Evolutionary conservation across 2,888 invertebrate species (phyloP).

Genomic region (Sceliomorpha sp.): DNA sequence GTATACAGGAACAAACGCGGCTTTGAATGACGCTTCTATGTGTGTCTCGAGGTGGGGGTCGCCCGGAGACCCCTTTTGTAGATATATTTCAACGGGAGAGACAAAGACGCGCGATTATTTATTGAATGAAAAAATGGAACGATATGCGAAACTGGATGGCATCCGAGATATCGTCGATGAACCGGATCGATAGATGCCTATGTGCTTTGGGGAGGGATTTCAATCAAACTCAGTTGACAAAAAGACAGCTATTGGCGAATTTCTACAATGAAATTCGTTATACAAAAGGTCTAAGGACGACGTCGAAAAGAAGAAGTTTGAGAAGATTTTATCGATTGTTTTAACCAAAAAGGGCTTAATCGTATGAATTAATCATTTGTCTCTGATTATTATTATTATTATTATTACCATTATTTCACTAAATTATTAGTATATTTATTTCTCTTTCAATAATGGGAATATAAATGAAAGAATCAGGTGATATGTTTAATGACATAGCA

Average conservation of each 20-base stretch:
- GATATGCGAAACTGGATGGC: constrained; percentile 53
- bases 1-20: constrained; percentile 66
- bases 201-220: constrained; percentile 20
- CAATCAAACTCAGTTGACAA: constrained; percentile 32
- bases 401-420: no score
- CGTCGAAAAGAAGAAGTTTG: no score
- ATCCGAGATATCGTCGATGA: constrained; percentile 41
- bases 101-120: constrained; percentile 52
- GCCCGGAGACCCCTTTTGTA: constrained; percentile 34
- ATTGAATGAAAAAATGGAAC: constrained; percentile 47
- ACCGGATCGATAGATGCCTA: constrained; percentile 47
- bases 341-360: no score
- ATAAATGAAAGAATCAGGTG: no score
- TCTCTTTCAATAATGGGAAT: no score
- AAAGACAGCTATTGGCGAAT: constrained; percentile 47
- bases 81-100: constrained; percentile 32
- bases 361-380: no score
- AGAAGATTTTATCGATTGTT: no score
- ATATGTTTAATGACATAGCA: no score
- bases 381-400: no score
- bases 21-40: constrained; percentile 73
- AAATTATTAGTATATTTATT: no score
- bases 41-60: constrained; percentile 60
- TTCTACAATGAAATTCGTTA: constrained; percentile 50
- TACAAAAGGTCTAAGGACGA: no score